Percentiles rank a stretch among this genome's conserved stretches.
Evolutionary conservation across 92 coral and sea anemone species (phyloP).

Genomic region (Parazoanthus swiftii): DNA sequence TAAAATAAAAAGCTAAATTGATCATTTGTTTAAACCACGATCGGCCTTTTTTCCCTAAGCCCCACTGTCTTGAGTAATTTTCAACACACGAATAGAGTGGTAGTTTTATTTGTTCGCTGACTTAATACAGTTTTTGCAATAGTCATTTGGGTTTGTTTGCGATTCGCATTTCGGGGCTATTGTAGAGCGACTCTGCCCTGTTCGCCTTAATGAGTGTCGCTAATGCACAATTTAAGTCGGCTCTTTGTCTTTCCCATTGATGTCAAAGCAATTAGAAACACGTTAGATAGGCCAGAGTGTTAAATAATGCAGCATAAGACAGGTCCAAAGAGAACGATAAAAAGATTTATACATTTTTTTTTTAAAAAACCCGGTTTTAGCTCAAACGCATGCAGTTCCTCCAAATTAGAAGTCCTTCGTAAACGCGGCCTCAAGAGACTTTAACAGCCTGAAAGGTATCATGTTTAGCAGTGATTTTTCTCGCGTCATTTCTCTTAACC

Average conservation of each 20-base stretch:
- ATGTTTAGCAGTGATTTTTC: too few species aligned
- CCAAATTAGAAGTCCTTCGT: background rate
- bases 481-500: background rate
- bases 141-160: constrained; percentile 28
- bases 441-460: background rate
- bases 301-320: constrained; percentile 33
- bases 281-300: constrained; percentile 33
- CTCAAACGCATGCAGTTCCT: background rate
- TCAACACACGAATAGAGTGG: background rate
- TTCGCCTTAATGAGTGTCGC: constrained; percentile 13
- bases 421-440: background rate
- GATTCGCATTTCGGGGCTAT: background rate
- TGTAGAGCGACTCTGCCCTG: background rate
- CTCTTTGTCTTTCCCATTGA: constrained; percentile 31
- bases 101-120: constrained; percentile 18
- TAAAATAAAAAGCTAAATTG: constrained; percentile 12
- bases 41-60: background rate
- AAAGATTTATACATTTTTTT: background rate
- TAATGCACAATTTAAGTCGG: background rate
- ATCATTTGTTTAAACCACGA: background rate
- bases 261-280: constrained; percentile 33
- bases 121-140: constrained; percentile 27
- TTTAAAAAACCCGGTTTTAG: background rate
- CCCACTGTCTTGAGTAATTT: background rate
- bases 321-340: constrained; percentile 23